Percentiles rank a stretch among this genome's conserved stretches.
Conservation (phyloP, 2,113 vertebrate genomes). For the Lampris incognitus region DNA sequence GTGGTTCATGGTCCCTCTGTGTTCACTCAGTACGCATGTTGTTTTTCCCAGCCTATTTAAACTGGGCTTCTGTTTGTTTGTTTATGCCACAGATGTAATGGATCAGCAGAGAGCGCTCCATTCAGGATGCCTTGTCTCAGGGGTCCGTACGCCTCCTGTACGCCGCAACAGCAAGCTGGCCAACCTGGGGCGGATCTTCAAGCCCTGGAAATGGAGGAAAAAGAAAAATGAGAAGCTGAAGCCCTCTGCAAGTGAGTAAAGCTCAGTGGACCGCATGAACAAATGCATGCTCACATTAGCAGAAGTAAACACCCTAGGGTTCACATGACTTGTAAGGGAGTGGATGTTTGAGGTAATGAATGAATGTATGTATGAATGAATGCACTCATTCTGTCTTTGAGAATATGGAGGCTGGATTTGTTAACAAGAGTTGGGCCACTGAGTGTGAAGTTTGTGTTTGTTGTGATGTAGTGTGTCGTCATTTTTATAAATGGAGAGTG, state of each 20-base stretch:
- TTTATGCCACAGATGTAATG: conserved; percentile 86
- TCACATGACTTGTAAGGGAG: not conserved
- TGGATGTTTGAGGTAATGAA: not conserved
- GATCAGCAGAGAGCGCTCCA: conserved; percentile 89
- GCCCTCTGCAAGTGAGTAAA: conserved; percentile 85
- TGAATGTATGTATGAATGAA: too few species aligned
- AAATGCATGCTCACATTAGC: not conserved
- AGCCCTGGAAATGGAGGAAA: conserved; percentile 99
- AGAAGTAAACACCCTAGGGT: not conserved
- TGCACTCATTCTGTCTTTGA: not conserved
- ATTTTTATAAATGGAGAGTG: conserved; percentile 5
- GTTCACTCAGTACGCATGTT: not conserved
- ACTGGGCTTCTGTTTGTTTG: conserved; percentile 3
- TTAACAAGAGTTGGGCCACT: too few species aligned
- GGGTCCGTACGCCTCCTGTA: conserved; percentile 92
- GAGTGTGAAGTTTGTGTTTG: not conserved
- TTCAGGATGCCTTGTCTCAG: conserved; percentile 90
- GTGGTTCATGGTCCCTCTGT: not conserved
- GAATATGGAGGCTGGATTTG: not conserved
- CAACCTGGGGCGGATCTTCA: conserved; percentile 96
- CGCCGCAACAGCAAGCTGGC: conserved; percentile 95
- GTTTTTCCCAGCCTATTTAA: not conserved
- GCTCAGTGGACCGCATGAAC: not conserved
- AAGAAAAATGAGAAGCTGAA: conserved; percentile 96
- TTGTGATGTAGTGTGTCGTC: not conserved